phyloP scores from a whole-genome alignment of 2,797 vertebrate genomes.

The Hippopotamyrus pictus region DNA sequence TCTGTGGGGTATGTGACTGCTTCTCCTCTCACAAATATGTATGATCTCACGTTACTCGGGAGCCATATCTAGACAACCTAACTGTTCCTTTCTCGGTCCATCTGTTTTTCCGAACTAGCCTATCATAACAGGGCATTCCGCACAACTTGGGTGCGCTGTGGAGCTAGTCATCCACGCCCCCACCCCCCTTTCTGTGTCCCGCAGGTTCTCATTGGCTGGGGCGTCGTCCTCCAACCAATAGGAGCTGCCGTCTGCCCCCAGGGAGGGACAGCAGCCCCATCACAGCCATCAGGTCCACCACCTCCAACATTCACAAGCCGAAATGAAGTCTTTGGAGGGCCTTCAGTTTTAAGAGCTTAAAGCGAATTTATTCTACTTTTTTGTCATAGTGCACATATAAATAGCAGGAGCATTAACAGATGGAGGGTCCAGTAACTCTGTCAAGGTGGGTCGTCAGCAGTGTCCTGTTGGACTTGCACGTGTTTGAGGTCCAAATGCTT shows the following conservation, averaged over 20 bases:
- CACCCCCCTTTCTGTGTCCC: background rate
- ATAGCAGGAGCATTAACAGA: slow-evolving; percentile 22
- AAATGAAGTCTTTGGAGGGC: slow-evolving; percentile 41
- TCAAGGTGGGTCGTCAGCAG: slow-evolving; percentile 29
- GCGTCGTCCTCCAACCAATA: slow-evolving; percentile 77
- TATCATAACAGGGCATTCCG: background rate
- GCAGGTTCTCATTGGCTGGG: slow-evolving; percentile 81
- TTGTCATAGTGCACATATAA: slow-evolving; percentile 63
- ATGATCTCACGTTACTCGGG: background rate
- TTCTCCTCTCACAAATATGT: background rate
- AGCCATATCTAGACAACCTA: background rate
- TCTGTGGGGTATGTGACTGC: background rate
- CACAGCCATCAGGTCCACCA: slow-evolving; percentile 47
- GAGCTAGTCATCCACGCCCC: background rate
- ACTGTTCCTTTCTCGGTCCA: background rate
- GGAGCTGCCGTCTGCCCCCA: slow-evolving; percentile 39
- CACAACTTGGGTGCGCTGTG: background rate
- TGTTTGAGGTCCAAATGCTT: slow-evolving; percentile 5
- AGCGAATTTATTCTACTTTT: slow-evolving; percentile 49
- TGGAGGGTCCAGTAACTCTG: background rate
- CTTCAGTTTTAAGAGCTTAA: slow-evolving; percentile 54
- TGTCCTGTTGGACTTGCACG: background rate
- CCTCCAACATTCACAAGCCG: slow-evolving; percentile 37
- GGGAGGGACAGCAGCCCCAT: slow-evolving; percentile 43
- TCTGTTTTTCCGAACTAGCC: background rate